Conservation (phyloP, 2,797 vertebrate genomes). For the Hippoglossus hippoglossus region DNA sequence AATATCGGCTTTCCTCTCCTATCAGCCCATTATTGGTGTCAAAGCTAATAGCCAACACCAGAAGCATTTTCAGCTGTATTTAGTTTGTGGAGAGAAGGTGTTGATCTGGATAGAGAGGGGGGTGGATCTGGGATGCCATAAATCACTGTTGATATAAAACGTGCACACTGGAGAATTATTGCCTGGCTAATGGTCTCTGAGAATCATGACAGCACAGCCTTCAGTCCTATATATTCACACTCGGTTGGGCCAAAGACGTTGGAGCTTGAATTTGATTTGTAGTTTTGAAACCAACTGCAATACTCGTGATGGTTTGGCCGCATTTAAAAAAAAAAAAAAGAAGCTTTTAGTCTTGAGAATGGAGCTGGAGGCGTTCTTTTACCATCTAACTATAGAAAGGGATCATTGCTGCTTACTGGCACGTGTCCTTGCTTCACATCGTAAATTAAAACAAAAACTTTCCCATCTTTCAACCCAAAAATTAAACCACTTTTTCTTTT, state of each 20-base stretch:
- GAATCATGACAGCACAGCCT: slow-evolving; percentile 14
- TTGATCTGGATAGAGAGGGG: slow-evolving; percentile 3
- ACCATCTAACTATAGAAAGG: background rate
- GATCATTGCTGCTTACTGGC: background rate
- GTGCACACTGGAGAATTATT: slow-evolving; percentile 22
- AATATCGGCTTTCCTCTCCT: slow-evolving; percentile 24
- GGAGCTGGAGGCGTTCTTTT: background rate
- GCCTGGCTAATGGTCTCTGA: slow-evolving; percentile 17
- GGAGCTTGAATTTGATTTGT: slow-evolving; percentile 25
- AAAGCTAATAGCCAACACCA: slow-evolving; percentile 21
- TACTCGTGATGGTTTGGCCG: background rate
- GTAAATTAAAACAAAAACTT: background rate
- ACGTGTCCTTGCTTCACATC: background rate
- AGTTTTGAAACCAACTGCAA: slow-evolving; percentile 22
- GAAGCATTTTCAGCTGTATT: slow-evolving; percentile 35
- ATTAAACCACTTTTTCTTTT: too few relatives aligned
- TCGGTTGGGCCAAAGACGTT: slow-evolving; percentile 18
- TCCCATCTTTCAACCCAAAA: too few relatives aligned
- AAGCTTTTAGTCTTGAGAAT: slow-evolving; percentile 11
- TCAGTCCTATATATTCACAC: slow-evolving; percentile 16
- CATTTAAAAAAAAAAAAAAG: slow-evolving; percentile 16
- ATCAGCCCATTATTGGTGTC: slow-evolving; percentile 41
- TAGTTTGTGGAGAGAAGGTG: slow-evolving; percentile 8
- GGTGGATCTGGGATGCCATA: slow-evolving; percentile 1
- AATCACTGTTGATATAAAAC: slow-evolving; percentile 36